Base-by-base conservation (phyloP, 2,888 invertebrate species). In the Nomada fucata region DNA sequence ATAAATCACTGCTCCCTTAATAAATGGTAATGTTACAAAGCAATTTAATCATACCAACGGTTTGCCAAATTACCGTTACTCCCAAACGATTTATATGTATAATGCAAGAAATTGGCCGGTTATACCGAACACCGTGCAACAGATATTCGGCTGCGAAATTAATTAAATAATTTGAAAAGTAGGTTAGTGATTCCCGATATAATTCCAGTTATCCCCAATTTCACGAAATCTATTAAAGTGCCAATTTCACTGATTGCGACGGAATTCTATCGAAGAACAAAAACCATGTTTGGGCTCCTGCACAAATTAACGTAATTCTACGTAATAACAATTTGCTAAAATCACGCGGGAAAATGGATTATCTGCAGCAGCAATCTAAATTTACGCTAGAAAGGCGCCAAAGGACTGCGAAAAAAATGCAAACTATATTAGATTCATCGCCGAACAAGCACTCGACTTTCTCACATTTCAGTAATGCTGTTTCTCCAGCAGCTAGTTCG, bases 131-230 rank as follows among this genome's bases (percentile, higher is more conserved):
- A 68, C 57, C 9, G 42, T 42, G 11, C 50, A 13, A 59, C 63
- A 59, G 68, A 68, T 76, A 72, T 69, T n/a, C 10, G 50, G 36
- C 57, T 10, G 26, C n/a, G 57, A 53, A 20, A 52, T 59, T 73
- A 70, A 73, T 82, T 63, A 36, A 47, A 5, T 52, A 67, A 68
- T 74, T 74, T 36, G 36, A 29, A 23, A 75, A 69, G 18, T 52
- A 68, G 36, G 50, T 60, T n/a, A 29, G 29, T 55, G 15, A 64
- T 47, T 44, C 47, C 47, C 47, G n/a, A 42, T 59, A 9, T 50
- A 60, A 52, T 53, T 69, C 11, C 10, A 13, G 18, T 20, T 36
- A 18, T 5, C n/a, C 7, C 13, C 53, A 18, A 55, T 64, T 55
- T 26, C n/a, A 5, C 60, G 13, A 5, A 29, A 36, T 9, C 13